A percentile compares a stretch with the other conserved stretches of the same genome.
phyloP scores from a whole-genome alignment of 2,797 vertebrate species.

The Heliangelus exortis region DNA sequence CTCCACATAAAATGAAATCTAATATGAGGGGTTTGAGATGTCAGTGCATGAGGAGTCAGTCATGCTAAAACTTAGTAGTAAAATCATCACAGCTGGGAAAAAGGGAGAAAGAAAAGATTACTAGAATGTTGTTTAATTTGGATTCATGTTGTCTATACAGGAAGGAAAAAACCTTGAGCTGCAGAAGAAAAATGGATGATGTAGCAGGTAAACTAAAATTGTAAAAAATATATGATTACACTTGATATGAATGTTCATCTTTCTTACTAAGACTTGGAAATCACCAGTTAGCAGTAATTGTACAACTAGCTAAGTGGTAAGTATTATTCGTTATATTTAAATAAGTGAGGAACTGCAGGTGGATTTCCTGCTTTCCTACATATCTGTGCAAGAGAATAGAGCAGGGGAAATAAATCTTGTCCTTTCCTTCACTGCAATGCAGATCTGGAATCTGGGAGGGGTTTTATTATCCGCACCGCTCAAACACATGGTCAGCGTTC shows the following conservation, averaged over 20 bases:
- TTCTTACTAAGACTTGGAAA: conserved; percentile 13
- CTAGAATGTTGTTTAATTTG: not conserved
- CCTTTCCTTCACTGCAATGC: conserved; percentile 71
- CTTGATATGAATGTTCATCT: not conserved
- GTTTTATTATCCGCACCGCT: conserved; percentile 21
- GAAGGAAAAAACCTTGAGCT: not conserved
- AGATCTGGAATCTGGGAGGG: conserved; percentile 67
- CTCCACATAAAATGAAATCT: not conserved
- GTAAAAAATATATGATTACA: not conserved
- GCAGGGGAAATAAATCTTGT: conserved; percentile 51
- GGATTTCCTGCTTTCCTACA: conserved; percentile 13
- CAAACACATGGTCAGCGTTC: conserved; percentile 18
- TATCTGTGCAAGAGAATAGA: not conserved
- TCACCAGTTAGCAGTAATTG: not conserved
- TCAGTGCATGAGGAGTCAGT: not conserved
- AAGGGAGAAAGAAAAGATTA: not conserved
- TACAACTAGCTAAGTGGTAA: not conserved
- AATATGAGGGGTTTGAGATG: not conserved
- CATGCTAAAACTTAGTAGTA: not conserved
- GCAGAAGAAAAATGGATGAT: not conserved
- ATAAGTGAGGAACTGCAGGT: not conserved
- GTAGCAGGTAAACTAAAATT: not conserved
- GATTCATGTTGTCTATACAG: not conserved
- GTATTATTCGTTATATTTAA: not conserved
- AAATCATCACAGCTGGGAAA: not conserved